Evolutionary conservation across 1,140 invertebrate species (phyloP).

Genomic region (Periplaneta americana): DNA sequence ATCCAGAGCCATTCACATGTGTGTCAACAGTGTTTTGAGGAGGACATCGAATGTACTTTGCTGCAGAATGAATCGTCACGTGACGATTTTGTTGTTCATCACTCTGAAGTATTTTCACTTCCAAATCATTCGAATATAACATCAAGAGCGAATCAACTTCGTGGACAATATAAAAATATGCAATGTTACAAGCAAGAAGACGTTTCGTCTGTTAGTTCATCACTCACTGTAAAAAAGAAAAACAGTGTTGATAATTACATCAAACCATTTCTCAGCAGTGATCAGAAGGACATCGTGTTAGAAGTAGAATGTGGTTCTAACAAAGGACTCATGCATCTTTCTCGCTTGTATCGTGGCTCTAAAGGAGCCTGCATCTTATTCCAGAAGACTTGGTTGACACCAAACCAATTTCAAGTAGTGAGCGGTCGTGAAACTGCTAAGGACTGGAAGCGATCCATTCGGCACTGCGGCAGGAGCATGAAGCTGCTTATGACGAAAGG

Average conservation of each 20-base stretch:
- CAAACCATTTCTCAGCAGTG: neutral
- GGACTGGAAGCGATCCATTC: neutral
- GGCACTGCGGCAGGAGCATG: neutral
- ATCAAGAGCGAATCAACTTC: neutral
- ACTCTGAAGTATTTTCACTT: neutral
- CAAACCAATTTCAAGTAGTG: neutral
- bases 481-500: neutral
- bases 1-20: neutral
- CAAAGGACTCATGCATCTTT: neutral
- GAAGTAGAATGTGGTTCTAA: neutral
- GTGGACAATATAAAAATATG: neutral
- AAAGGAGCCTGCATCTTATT: neutral
- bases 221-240: neutral
- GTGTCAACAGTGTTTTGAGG: neutral
- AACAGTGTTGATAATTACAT: neutral
- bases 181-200: neutral
- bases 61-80: neutral
- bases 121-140: neutral
- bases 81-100: too few species aligned
- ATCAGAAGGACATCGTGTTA: neutral
- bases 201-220: neutral
- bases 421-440: neutral
- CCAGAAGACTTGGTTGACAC: neutral
- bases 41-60: neutral
- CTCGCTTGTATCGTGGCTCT: neutral